Evolutionary conservation across 37 sponge, comb jelly and placozoan genomes (phyloP).

Genomic region (Diacarnus erythraeanus): DNA sequence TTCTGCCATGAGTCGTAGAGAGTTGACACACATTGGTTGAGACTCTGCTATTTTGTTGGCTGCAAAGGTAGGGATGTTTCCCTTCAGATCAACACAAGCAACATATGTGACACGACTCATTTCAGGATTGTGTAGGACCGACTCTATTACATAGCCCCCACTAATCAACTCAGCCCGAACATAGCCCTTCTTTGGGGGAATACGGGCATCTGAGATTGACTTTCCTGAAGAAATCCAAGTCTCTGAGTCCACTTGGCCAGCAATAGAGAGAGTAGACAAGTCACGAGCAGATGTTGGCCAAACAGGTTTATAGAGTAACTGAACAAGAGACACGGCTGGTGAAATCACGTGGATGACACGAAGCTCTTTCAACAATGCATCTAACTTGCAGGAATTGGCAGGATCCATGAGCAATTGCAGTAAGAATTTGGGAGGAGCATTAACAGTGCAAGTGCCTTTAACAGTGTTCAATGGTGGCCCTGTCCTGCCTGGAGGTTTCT

Average conservation of each 20-base stretch:
- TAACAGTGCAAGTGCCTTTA: slow-evolving; percentile 61
- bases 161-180: slow-evolving; percentile 60
- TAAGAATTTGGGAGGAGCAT: slow-evolving; percentile 68
- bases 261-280: slow-evolving; percentile 41
- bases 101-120: slow-evolving; percentile 61
- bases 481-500: slow-evolving; percentile 35
- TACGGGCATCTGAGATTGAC: slow-evolving; percentile 48
- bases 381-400: slow-evolving; percentile 11
- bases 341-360: slow-evolving; percentile 22
- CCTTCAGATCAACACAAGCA: slow-evolving; percentile 75
- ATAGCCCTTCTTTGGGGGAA: slow-evolving; percentile 61
- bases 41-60: slow-evolving; percentile 64
- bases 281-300: slow-evolving; percentile 81
- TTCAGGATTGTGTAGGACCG: slow-evolving; percentile 22
- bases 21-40: slow-evolving; percentile 74
- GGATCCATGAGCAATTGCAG: slow-evolving; percentile 37
- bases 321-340: slow-evolving; percentile 18
- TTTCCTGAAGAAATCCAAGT: slow-evolving; percentile 43
- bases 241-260: slow-evolving; percentile 16
- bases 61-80: slow-evolving; percentile 67
- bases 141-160: slow-evolving; percentile 69
- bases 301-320: slow-evolving; percentile 64
- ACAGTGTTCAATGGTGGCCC: slow-evolving; percentile 62
- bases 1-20: slow-evolving; percentile 50
- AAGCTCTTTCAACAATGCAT: slow-evolving; percentile 64